A percentile compares a stretch with the other conserved stretches of the same genome.
phyloP scores from a whole-genome alignment of 2,113 vertebrate genomes.

The Dicrurus megarhynchus region DNA sequence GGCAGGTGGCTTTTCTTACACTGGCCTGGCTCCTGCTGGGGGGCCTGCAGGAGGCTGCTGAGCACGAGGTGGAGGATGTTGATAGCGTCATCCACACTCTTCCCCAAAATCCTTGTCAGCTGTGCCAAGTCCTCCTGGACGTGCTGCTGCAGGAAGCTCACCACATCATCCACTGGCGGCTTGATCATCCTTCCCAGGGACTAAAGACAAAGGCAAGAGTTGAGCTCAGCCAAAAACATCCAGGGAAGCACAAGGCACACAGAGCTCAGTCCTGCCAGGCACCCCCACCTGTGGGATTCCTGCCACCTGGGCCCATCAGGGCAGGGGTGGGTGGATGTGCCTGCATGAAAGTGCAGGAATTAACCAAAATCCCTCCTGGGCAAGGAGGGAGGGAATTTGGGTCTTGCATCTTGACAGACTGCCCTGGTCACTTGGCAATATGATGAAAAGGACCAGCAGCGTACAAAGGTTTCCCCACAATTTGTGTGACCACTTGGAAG shows the following conservation, averaged over 20 bases:
- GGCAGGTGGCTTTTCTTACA: slow-evolving; percentile 65
- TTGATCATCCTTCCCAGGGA: slow-evolving; percentile 77
- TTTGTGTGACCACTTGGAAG: neutral
- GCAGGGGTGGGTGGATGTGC: neutral
- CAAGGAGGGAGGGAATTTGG: neutral
- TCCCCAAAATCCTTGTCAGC: slow-evolving; percentile 80
- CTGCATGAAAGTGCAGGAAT: neutral
- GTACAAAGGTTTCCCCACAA: neutral
- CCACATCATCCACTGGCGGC: slow-evolving; percentile 60
- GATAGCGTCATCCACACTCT: slow-evolving; percentile 81
- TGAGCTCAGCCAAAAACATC: neutral
- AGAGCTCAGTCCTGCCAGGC: neutral
- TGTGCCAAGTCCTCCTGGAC: slow-evolving; percentile 80
- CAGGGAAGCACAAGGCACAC: neutral
- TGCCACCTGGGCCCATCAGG: neutral
- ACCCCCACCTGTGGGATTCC: neutral
- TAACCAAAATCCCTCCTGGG: neutral
- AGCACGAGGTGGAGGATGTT: slow-evolving; percentile 79
- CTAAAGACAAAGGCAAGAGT: neutral
- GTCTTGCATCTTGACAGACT: neutral
- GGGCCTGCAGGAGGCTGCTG: slow-evolving; percentile 65
- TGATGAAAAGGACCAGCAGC: neutral
- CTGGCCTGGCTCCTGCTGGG: neutral
- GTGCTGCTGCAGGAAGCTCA: slow-evolving; percentile 80
- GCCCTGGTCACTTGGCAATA: neutral